phyloP scores from a whole-genome alignment of 2,113 vertebrate genomes.

The Nycticebus coucang region DNA sequence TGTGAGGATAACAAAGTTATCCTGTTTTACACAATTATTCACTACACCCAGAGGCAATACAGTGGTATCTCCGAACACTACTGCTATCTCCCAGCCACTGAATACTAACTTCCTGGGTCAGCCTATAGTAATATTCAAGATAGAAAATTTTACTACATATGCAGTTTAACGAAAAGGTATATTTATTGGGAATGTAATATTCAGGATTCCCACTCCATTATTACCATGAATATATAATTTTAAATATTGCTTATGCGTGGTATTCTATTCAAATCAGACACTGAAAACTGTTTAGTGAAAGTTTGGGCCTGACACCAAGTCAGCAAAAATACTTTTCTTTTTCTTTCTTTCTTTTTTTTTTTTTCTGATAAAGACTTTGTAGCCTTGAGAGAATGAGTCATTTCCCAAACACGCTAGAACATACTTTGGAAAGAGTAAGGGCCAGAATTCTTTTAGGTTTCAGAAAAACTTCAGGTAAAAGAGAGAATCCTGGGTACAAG shows the following conservation, averaged over 20 bases:
- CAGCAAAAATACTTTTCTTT: slow-evolving; percentile 20
- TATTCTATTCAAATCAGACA: slow-evolving; percentile 36
- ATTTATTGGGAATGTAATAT: slow-evolving; percentile 38
- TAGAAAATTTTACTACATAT: slow-evolving; percentile 13
- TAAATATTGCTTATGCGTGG: slow-evolving; percentile 39
- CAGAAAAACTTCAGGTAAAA: neutral
- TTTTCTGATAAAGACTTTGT: neutral
- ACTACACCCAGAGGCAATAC: neutral
- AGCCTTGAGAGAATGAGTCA: slow-evolving; percentile 11
- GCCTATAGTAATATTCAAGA: neutral
- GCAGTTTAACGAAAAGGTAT: slow-evolving; percentile 35
- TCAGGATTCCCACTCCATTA: slow-evolving; percentile 9
- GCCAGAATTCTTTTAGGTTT: neutral
- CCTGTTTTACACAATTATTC: slow-evolving; percentile 8
- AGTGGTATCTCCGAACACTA: neutral
- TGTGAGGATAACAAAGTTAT: neutral
- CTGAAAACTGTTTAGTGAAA: neutral
- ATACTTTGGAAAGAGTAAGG: neutral
- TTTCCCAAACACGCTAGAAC: neutral
- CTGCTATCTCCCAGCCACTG: neutral
- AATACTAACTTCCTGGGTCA: slow-evolving; percentile 22
- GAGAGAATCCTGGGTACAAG: neutral
- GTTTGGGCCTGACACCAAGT: neutral
- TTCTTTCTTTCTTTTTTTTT: neutral
- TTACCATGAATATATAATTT: neutral